Conservation (phyloP, 2,888 invertebrate genomes). For the Agelastica alni region DNA sequence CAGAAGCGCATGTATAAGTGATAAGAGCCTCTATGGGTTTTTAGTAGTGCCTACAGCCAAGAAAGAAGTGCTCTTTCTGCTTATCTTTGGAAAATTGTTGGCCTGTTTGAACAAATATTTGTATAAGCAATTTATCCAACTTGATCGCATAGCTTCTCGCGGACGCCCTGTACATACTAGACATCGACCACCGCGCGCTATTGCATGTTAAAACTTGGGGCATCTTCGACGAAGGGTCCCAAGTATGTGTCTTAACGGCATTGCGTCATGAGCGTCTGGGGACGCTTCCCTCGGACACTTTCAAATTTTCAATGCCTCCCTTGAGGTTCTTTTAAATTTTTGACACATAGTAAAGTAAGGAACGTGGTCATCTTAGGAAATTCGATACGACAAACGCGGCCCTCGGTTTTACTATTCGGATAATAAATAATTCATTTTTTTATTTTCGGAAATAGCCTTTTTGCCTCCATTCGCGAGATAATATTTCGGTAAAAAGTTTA, state of each 20-base stretch:
- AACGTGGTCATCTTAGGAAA: constrained; percentile 56
- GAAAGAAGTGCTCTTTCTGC: too few relatives aligned
- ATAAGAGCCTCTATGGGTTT: too few relatives aligned
- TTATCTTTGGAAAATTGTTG: too few relatives aligned
- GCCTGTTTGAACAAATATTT: too few relatives aligned
- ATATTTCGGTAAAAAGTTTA: not conserved
- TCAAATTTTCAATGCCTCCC: constrained; percentile 57
- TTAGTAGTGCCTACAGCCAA: too few relatives aligned
- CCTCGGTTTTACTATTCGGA: constrained; percentile 30
- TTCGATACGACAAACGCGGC: constrained; percentile 46
- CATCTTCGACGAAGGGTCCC: constrained; percentile 33
- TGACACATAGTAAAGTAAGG: constrained; percentile 58
- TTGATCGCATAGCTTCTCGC: too few relatives aligned
- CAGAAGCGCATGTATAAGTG: too few relatives aligned
- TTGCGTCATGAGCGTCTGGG: constrained; percentile 53
- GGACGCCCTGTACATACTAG: constrained; percentile 1
- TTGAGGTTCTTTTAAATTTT: constrained; percentile 58
- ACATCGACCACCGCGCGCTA: constrained; percentile 12
- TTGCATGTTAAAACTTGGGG: constrained; percentile 14
- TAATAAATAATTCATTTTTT: constrained; percentile 42
- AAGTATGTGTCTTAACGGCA: constrained; percentile 37
- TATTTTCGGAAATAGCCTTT: constrained; percentile 23
- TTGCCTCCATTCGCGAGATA: not conserved
- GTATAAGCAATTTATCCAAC: too few relatives aligned
- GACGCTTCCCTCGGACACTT: constrained; percentile 58